Evolutionary conservation across 2,888 invertebrate genomes (phyloP).

Genomic region (Orthosia cruda): DNA sequence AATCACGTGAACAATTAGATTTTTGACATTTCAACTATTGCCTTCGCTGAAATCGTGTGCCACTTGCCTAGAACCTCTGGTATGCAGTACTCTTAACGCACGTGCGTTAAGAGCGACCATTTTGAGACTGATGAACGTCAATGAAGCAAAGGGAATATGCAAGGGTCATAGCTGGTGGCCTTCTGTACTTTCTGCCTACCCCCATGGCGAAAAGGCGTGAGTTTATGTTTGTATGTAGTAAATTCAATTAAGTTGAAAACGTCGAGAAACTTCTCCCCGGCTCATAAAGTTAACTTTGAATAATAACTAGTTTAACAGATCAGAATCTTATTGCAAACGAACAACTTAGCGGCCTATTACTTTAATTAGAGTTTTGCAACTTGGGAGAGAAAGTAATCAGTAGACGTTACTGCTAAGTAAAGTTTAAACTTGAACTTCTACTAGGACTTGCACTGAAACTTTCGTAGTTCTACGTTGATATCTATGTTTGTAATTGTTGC

Average conservation of each 20-base stretch:
- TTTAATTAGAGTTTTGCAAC: constrained; percentile 62
- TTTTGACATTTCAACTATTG: too few relatives aligned
- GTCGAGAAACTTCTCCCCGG: neutral
- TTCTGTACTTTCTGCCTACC: too few relatives aligned
- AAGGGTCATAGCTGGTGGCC: too few relatives aligned
- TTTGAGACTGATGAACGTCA: too few relatives aligned
- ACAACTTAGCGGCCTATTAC: constrained; percentile 57
- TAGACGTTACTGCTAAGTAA: constrained; percentile 45
- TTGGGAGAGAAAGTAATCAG: constrained; percentile 61
- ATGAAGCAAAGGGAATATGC: too few relatives aligned
- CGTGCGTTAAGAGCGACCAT: too few relatives aligned
- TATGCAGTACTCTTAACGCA: too few relatives aligned
- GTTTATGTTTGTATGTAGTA: neutral
- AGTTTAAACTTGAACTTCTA: constrained; percentile 54
- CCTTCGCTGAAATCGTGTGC: too few relatives aligned
- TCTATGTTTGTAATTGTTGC: constrained; percentile 26
- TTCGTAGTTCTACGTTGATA: constrained; percentile 38
- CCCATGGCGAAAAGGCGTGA: too few relatives aligned
- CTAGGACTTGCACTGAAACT: constrained; percentile 47
- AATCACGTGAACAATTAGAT: too few relatives aligned
- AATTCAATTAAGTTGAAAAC: neutral
- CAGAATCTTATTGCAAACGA: constrained; percentile 28
- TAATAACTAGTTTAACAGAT: constrained; percentile 40
- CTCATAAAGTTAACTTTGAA: constrained; percentile 11
- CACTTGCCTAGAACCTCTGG: too few relatives aligned